phyloP scores from a whole-genome alignment of 2,797 vertebrate species.

The Spinus pinus region DNA sequence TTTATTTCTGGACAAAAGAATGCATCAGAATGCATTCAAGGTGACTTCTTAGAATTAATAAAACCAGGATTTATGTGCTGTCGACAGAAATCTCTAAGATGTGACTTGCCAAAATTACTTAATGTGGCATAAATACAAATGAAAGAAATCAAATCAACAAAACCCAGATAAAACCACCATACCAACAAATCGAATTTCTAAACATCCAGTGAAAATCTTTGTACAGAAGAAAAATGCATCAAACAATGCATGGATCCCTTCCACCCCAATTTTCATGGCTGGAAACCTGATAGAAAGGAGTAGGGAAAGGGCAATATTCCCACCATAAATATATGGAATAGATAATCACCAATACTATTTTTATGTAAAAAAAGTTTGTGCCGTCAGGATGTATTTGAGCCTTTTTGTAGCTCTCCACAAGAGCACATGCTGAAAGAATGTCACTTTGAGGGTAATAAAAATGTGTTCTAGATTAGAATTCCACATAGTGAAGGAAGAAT shows the following conservation, averaged over 20 bases:
- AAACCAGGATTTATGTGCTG: background rate
- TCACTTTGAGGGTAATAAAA: background rate
- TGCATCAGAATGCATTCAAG: background rate
- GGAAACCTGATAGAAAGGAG: background rate
- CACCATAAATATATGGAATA: background rate
- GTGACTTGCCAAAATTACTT: background rate
- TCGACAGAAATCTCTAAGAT: background rate
- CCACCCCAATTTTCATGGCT: background rate
- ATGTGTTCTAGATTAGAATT: conserved; percentile 34
- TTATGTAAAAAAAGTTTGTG: background rate
- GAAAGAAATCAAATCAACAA: background rate
- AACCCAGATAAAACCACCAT: background rate
- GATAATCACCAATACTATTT: background rate
- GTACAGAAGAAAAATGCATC: background rate
- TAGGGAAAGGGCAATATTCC: background rate
- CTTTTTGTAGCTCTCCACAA: background rate
- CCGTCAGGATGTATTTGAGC: background rate
- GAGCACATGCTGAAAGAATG: conserved; percentile 6
- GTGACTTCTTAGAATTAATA: background rate
- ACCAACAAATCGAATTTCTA: background rate
- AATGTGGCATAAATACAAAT: background rate
- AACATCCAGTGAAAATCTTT: background rate
- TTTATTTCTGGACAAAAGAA: background rate
- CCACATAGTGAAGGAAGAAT: conserved; percentile 29
- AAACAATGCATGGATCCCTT: background rate